Percentiles rank a stretch among this genome's conserved stretches.
phyloP scores from a whole-genome alignment of 2,888 invertebrate genomes.

The Furcula furcula region DNA sequence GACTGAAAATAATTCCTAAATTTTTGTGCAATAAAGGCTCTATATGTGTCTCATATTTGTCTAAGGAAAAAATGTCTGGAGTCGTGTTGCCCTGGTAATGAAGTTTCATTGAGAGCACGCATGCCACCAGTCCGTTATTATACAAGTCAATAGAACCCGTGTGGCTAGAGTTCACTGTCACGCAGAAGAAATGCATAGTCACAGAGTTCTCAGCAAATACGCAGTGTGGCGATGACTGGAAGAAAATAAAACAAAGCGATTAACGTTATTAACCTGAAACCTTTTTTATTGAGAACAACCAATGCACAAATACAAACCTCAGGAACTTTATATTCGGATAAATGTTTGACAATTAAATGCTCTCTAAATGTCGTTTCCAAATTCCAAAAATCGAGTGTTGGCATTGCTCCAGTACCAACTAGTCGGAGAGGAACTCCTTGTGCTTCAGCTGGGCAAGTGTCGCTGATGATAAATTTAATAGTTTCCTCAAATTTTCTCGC shows the following conservation, averaged over 20 bases:
- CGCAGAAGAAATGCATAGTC: constrained; percentile 65
- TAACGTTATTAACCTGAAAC: not conserved
- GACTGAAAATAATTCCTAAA: constrained; percentile 63
- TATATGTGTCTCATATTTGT: constrained; percentile 65
- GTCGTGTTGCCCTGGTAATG: constrained; percentile 60
- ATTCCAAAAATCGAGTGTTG: constrained; percentile 80
- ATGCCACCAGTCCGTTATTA: constrained; percentile 70
- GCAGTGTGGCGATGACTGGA: constrained; percentile 69
- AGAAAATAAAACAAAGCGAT: constrained; percentile 14
- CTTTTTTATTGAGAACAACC: not conserved
- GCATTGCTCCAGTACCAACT: constrained; percentile 79
- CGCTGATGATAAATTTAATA: constrained; percentile 67
- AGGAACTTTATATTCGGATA: constrained; percentile 73
- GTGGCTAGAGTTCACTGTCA: constrained; percentile 58
- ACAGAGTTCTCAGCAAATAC: constrained; percentile 71
- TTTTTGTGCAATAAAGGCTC: constrained; percentile 68
- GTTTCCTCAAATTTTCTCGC: constrained; percentile 64
- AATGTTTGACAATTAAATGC: constrained; percentile 78
- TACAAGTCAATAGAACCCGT: constrained; percentile 61
- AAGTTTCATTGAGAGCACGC: constrained; percentile 59
- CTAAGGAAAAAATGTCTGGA: constrained; percentile 58
- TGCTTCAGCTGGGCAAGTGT: constrained; percentile 73
- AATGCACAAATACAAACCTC: constrained; percentile 46
- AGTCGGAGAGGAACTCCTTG: constrained; percentile 72
- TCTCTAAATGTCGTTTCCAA: constrained; percentile 82